Percentiles rank a stretch among this genome's conserved stretches.
Evolutionary conservation across 1,140 invertebrate species (phyloP).

Genomic region (Hylaeus anthracinus): DNA sequence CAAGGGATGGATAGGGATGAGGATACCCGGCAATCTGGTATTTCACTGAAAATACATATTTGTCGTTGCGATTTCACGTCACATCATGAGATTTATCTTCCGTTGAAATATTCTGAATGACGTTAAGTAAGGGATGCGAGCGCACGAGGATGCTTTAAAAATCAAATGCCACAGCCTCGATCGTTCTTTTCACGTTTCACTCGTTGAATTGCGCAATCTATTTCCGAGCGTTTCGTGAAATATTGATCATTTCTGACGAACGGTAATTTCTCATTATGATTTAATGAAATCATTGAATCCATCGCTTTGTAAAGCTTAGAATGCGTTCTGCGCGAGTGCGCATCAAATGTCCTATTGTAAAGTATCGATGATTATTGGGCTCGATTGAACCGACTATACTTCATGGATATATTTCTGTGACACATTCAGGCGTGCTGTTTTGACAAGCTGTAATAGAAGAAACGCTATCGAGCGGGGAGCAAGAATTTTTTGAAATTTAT

Average conservation of each 20-base stretch:
- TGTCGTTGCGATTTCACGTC: not conserved
- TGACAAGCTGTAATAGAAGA: not conserved
- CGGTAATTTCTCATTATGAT: constrained; percentile 12
- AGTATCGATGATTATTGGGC: constrained; percentile 10
- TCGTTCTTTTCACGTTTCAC: not conserved
- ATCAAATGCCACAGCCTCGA: not conserved
- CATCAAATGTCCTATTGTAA: not conserved
- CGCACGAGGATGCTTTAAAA: not conserved
- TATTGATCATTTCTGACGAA: constrained; percentile 1
- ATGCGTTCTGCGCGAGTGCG: not conserved
- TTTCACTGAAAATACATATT: not conserved
- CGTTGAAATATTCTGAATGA: not conserved
- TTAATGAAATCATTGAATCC: constrained; percentile 1
- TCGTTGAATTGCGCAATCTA: not conserved
- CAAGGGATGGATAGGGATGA: not conserved
- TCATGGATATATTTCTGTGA: not conserved
- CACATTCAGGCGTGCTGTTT: not conserved
- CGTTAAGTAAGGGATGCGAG: not conserved
- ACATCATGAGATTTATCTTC: not conserved
- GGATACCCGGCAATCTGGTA: not conserved
- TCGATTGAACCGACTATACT: not conserved
- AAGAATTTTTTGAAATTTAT: too few relatives aligned
- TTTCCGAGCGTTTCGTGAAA: not conserved
- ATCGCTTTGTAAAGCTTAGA: not conserved
- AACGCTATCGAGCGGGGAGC: not conserved